Base-by-base conservation (phyloP, 2,113 vertebrate species). In the Mesitornis unicolor region DNA sequence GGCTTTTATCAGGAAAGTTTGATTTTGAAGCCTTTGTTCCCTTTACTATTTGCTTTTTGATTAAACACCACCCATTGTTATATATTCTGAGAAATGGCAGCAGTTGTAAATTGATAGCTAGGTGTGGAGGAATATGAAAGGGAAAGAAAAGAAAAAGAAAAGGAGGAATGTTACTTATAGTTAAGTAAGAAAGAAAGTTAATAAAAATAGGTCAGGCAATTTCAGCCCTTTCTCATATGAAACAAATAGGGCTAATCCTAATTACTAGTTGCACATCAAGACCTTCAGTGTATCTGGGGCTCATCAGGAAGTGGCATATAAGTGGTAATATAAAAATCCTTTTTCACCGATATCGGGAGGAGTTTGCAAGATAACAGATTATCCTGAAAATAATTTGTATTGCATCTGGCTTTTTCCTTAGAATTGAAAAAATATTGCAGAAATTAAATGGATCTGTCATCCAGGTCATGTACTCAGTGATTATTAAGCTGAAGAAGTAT, bases 171-270 rank as follows among this genome's bases (percentile, higher is more conserved):
- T 64, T 90, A 31, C 53, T 91, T 51, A 29, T 22, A 78, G 69
- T 50, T 82, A 82, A 68, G 40, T 76, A 43, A 84, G 60, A 91
- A 93, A 87, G 61, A 71, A 76, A 93, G 69, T 71, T 91, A 87
- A 92, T 71, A 94, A 93, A 95, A 97, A 79, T 92, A 89, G 69
- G 43, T 91, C 74, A 94, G 89, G 53, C 22, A 95, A 92, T 89
- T 82, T 84, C 53, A 93, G 8, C 14, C 26, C 28, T 94, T 96
- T 94, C 26, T 93, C 28, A 64, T 76, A 53, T 42, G 70, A 94
- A 93, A 91, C 70, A 95, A 93, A 91, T 83, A n/a, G 54, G 57
- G 16, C 65, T 94, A 93, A 96, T 93, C 91, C 50, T 76, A 87
- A 87, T 11, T 12, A 85, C 16, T 20, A 91, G 45, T 65, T 74